Conservation (phyloP, 1,140 invertebrate genomes). For the Drosophila saltans region DNA sequence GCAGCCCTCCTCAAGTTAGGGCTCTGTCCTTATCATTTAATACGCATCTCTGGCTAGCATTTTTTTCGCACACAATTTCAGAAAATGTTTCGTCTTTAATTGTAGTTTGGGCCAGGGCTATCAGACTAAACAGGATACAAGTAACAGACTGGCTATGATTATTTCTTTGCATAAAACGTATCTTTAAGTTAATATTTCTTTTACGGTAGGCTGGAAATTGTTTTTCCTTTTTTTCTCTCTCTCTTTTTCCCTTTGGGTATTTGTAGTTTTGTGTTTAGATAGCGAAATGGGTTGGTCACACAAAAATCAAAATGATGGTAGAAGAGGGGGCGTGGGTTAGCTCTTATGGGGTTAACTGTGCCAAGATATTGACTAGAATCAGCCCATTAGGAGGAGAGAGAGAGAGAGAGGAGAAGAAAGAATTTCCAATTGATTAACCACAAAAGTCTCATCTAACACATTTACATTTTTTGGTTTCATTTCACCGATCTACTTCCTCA, state of each 20-base stretch:
- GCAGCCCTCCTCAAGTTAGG: constrained; percentile 9
- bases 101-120: constrained; percentile 43
- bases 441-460: constrained; percentile 13
- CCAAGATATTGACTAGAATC: not conserved
- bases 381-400: not conserved
- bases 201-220: constrained; percentile 40
- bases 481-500: constrained; percentile 25
- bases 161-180: constrained; percentile 47
- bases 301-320: not conserved
- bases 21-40: constrained; percentile 52
- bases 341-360: not conserved
- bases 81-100: constrained; percentile 36
- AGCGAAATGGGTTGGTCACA: constrained; percentile 3
- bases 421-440: not conserved
- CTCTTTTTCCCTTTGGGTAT: not conserved
- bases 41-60: constrained; percentile 47
- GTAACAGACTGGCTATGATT: constrained; percentile 44
- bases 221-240: not conserved
- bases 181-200: constrained; percentile 53
- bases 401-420: not conserved
- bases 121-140: constrained; percentile 49
- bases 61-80: constrained; percentile 55
- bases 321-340: not conserved
- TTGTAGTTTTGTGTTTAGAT: not conserved
- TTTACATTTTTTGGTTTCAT: not conserved